A percentile compares a stretch with the other conserved stretches of the same genome.
Conservation (phyloP, 2,797 vertebrate species). For the Characodon lateralis region DNA sequence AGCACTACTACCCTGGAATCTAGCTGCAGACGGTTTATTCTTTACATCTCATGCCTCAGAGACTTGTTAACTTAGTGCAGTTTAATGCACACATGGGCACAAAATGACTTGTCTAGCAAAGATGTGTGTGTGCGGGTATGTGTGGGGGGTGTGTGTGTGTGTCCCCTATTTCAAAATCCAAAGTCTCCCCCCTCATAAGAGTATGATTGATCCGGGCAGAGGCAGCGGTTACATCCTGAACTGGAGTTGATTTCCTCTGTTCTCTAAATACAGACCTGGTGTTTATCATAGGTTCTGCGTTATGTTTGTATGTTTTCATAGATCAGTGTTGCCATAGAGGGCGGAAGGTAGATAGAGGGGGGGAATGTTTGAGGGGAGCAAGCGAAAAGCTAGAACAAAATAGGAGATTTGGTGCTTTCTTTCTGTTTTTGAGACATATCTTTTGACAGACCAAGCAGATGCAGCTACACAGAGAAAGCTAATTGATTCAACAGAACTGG, state of each 20-base stretch:
- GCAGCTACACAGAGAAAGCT: slow-evolving; percentile 73
- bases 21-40: slow-evolving; percentile 76
- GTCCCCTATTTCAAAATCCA: not conserved
- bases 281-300: slow-evolving; percentile 83
- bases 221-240: slow-evolving; percentile 84
- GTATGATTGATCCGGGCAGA: slow-evolving; percentile 83
- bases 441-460: slow-evolving; percentile 69
- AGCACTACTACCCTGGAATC: slow-evolving; percentile 75
- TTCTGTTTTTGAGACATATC: slow-evolving; percentile 57
- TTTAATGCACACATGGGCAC: slow-evolving; percentile 37
- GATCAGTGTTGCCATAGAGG: slow-evolving; percentile 74
- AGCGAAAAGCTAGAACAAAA: slow-evolving; percentile 47
- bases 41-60: slow-evolving; percentile 70
- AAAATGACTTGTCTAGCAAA: slow-evolving; percentile 43
- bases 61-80: slow-evolving; percentile 61
- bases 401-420: slow-evolving; percentile 47
- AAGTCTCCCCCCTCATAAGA: slow-evolving; percentile 51
- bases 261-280: slow-evolving; percentile 81
- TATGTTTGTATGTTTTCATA: slow-evolving; percentile 85
- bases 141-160: slow-evolving; percentile 18
- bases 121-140: slow-evolving; percentile 25
- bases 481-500: slow-evolving; percentile 72
- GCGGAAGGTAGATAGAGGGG: slow-evolving; percentile 51
- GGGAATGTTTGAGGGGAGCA: slow-evolving; percentile 53
- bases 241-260: slow-evolving; percentile 83